Base-by-base conservation (phyloP, 2,888 invertebrate species). In the Lasioglossum malachurum region DNA sequence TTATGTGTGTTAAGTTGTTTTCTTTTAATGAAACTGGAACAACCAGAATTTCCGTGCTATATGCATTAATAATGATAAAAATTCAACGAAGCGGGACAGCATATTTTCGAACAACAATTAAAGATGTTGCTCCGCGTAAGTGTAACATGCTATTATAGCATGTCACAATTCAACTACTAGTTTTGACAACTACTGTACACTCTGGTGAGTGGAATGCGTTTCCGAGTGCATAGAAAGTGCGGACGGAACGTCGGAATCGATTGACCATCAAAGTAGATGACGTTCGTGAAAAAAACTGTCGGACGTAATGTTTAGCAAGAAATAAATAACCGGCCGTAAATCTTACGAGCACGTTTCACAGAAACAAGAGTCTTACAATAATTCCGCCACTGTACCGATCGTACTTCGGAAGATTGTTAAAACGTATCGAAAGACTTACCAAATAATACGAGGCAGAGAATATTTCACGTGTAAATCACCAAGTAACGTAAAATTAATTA, bases 301-400 rank as follows among this genome's bases (percentile, higher is more conserved):
- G 60, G 38, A 75, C 46, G 72, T 27, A 64, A 75, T 84, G 71
- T 77, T 86, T 60, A 75, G 77, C 75, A 78, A 90, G 92, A 91
- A 93, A 93, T 92, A 93, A 93, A 93, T 93, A 88, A 92, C 94
- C 94, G 94, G 94, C 90, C 92, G 92, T 91, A 91, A 87, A 86
- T 90, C 89, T 87, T 75, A 84, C 78, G 91, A 92, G 89, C 92
- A 94, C 93, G 93, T 94, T 92, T 92, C 89, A 73, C 75, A 86
- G 85, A 82, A 88, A 87, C 77, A 76, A 79, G 87, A 76, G 73
- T 76, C 69, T 80, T 77, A 80, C 46, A 75, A 75, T 79, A 78
- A 77, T 53, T 53, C 67, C 76, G 16, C 35, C 64, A 19, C 19
- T 71, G 38, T 38, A 74, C 60, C 73, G 67, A 77, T 46, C 75